Evolutionary conservation across 2,888 invertebrate species (phyloP), one percentile per base, ranked within the genome.

Genomic region (Hesperia comma): DNA sequence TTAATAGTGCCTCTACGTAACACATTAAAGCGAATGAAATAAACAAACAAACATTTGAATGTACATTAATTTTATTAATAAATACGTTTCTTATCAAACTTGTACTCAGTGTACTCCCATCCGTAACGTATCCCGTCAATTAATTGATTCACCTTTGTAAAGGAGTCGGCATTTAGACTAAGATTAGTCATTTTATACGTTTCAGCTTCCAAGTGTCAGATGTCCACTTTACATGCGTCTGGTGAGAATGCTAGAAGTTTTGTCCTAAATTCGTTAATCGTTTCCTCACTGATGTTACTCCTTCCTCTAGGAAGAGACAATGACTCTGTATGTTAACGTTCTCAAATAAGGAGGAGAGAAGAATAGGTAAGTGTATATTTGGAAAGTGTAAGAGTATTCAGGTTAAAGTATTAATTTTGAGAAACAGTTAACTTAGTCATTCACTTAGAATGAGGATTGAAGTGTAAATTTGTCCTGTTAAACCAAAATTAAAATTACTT

Each of bases 141-240:
- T 89, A 89, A 85, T 79, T 76, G 84, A 84, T 85, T 86, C 87
- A 90, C 88, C 90, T 89, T 86, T 84, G 81, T 71, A 74, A 74
- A 75, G 72, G 55, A 76, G 74, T 70, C 72, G 73, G 72, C 73
- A 73, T 75, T 69, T 71, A 69, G 69, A 70, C 70, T 72, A 71
- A 74, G 75, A 80, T 80, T 81, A 81, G 77, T 82, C 78, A 79
- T 71, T 71, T 73, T 66, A 68, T 60, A 62, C 72, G 69, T 66
- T 57, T 67, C 58, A 57, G 58, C 32, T 71, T 70, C 68, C 57
- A 68, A 67, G 67, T 73, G 72, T 76, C 72, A 71, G 69, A 70
- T 72, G 70, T 72, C 67, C 61, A 67, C 43, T 71, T 64, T 37
- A 60, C n/a, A 66, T 43, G 46, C 21, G 46, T 37, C 40, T 33